These are phyloP conservation scores for Bombus superbus DNA, from an alignment of 1,140 invertebrate species.

Conservation along the genomic window DNA sequence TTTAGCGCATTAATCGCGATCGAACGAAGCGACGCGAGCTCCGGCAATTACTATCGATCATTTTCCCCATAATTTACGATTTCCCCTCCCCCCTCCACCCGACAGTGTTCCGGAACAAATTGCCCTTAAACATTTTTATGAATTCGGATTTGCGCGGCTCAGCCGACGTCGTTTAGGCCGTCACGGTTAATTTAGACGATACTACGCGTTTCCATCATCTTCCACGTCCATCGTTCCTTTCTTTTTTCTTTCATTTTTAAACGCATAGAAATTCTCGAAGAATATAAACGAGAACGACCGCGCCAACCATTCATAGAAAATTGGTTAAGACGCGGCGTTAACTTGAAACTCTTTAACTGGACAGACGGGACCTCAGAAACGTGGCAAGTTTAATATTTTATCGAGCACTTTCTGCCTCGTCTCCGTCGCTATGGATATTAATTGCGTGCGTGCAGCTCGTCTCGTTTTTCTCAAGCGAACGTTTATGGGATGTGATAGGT, in stretches of 20 bases:
- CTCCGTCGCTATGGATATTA: background rate
- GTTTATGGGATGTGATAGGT: background rate
- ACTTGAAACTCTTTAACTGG: conserved; percentile 30
- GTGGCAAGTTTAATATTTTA: conserved; percentile 42
- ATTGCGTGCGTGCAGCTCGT: background rate
- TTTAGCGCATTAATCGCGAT: conserved; percentile 1
- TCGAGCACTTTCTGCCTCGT: background rate
- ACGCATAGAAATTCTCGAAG: background rate
- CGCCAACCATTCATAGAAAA: background rate
- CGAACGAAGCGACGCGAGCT: background rate
- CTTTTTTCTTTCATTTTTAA: background rate
- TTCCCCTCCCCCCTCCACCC: background rate
- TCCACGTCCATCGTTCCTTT: conserved; percentile 47
- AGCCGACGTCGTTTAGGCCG: conserved; percentile 25
- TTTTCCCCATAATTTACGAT: background rate
- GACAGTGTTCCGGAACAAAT: background rate
- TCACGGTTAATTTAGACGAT: conserved; percentile 50
- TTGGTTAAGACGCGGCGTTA: conserved; percentile 35
- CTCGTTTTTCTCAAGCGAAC: background rate
- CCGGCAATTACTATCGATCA: background rate
- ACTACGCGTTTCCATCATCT: background rate
- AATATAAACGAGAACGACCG: conserved; percentile 46
- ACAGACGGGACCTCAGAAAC: conserved; percentile 15
- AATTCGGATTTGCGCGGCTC: conserved; percentile 31
- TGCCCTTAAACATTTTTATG: conserved; percentile 29